Evolutionary conservation across 2,113 vertebrate genomes (phyloP).

Genomic region (Psettodes erumei): DNA sequence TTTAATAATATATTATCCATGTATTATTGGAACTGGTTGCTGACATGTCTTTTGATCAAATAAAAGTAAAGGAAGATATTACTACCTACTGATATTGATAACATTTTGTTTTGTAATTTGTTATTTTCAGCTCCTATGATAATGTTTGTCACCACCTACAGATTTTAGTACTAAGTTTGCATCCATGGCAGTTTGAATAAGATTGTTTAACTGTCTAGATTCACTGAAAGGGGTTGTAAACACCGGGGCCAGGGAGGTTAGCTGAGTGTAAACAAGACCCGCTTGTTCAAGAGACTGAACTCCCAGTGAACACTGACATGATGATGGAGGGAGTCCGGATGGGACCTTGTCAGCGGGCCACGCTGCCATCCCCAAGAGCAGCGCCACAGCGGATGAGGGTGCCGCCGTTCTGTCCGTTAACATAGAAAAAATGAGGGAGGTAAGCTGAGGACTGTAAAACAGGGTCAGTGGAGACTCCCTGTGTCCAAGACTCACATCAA

Average conservation of each 20-base stretch:
- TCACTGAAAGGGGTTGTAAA: constrained; percentile 33
- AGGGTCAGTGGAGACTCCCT: constrained; percentile 70
- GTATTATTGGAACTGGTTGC: too few relatives aligned
- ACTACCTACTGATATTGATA: background rate
- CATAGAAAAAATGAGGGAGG: constrained; percentile 46
- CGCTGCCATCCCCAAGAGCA: constrained; percentile 43
- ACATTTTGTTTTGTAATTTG: background rate
- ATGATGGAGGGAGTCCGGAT: constrained; percentile 80
- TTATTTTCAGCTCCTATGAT: background rate
- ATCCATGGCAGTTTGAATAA: constrained; percentile 12
- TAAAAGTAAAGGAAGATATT: background rate
- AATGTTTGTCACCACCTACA: background rate
- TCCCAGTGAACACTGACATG: constrained; percentile 74
- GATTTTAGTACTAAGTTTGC: background rate
- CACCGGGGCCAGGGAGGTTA: constrained; percentile 40
- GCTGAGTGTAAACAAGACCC: constrained; percentile 61
- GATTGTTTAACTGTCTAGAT: constrained; percentile 28
- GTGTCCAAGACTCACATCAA: constrained; percentile 47
- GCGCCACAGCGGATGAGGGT: constrained; percentile 53
- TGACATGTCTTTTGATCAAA: background rate
- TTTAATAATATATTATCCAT: background rate
- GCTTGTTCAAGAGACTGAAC: constrained; percentile 68
- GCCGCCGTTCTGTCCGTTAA: constrained; percentile 60
- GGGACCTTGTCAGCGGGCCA: constrained; percentile 63
- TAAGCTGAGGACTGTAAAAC: constrained; percentile 70